Percentiles rank a stretch among this genome's conserved stretches.
phyloP scores from a whole-genome alignment of 2,113 vertebrate genomes.

The Junco hyemalis region DNA sequence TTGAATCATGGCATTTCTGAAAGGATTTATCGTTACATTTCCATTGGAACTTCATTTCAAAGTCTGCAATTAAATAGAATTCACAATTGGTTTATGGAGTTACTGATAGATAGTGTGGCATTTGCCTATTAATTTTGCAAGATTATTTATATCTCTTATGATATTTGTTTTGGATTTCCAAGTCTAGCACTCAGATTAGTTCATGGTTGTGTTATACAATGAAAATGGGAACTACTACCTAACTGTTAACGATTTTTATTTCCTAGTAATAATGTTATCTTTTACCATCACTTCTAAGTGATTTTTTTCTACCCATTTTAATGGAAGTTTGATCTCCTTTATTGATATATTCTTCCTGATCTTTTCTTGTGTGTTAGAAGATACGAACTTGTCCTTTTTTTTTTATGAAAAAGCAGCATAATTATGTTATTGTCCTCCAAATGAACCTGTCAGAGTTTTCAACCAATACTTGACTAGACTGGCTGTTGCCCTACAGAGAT shows the following conservation, averaged over 20 bases:
- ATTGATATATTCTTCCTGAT: background rate
- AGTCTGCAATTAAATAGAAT: background rate
- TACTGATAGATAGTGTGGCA: background rate
- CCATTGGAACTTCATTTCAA: background rate
- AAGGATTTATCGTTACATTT: background rate
- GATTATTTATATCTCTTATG: background rate
- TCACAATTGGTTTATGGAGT: background rate
- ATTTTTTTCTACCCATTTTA: fast-evolving
- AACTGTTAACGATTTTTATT: background rate
- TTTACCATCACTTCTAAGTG: background rate
- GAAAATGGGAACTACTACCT: background rate
- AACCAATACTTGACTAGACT: background rate
- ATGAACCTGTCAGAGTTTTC: background rate
- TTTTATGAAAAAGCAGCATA: background rate
- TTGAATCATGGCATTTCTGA: background rate
- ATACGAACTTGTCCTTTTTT: background rate
- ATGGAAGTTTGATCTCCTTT: background rate
- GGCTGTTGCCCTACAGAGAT: background rate
- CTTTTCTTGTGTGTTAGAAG: background rate
- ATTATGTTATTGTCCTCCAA: background rate
- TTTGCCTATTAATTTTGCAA: background rate
- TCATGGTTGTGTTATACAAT: background rate
- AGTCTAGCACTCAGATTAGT: background rate
- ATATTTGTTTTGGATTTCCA: background rate
- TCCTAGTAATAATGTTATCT: background rate